Percentiles rank a stretch among this genome's conserved stretches.
These are phyloP conservation scores for Elmis aenea DNA, from an alignment of 2,888 invertebrate species.

Conservation along the genomic window DNA sequence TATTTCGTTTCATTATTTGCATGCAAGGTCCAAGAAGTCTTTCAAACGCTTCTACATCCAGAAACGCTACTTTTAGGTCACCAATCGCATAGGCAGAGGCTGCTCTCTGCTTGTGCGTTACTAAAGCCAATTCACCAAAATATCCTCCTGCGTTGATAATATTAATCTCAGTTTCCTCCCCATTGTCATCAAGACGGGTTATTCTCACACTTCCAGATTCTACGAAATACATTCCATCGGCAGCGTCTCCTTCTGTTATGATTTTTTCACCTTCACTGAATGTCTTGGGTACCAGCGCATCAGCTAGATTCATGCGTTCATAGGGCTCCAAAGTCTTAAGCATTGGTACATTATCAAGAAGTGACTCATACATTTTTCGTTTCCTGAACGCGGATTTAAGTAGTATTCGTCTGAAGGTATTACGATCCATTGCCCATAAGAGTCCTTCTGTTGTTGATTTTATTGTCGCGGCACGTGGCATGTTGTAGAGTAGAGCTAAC, in stretches of 20 bases:
- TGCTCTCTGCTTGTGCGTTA: constrained; percentile 95
- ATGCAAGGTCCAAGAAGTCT: constrained; percentile 95
- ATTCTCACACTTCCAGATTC: constrained; percentile 88
- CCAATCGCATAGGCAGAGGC: constrained; percentile 88
- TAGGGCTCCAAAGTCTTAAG: constrained; percentile 89
- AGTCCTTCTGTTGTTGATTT: constrained; percentile 77
- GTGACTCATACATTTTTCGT: constrained; percentile 93
- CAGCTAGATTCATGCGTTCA: constrained; percentile 96
- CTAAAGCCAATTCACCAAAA: constrained; percentile 94
- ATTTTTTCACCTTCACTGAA: constrained; percentile 69
- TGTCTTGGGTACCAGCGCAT: constrained; percentile 78
- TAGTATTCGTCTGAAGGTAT: constrained; percentile 93
- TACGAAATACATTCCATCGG: constrained; percentile 98
- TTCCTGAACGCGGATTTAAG: constrained; percentile 97
- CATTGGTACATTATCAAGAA: constrained; percentile 94
- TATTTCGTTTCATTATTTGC: constrained; percentile 98
- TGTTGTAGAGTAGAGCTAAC: constrained; percentile 95
- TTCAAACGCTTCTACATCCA: constrained; percentile 97
- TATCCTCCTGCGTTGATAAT: constrained; percentile 73
- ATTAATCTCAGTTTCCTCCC: constrained; percentile 71
- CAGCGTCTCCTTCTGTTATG: constrained; percentile 89
- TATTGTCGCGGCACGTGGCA: constrained; percentile 93
- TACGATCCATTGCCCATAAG: constrained; percentile 98
- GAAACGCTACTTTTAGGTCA: constrained; percentile 86
- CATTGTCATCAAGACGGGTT: constrained; percentile 77